Evolutionary conservation across 2,797 vertebrate species (phyloP), one percentile per base, ranked within the genome.

Genomic region (Anguilla megastoma): DNA sequence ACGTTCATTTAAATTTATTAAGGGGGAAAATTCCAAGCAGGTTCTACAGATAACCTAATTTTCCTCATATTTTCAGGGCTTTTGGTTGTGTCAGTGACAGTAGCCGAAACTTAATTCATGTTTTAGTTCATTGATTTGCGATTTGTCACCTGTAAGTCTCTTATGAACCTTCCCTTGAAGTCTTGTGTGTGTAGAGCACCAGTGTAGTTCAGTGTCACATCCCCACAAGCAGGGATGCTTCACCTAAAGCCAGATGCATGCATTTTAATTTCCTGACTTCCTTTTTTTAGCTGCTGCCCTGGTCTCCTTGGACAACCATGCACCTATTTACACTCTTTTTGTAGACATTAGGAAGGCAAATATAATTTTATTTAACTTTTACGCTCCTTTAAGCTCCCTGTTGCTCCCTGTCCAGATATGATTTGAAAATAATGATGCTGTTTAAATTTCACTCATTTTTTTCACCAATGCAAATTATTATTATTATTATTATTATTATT

Each of bases 391-490:
- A 27, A 30, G n/a, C 27, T 30, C 66, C 27, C 27, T 30, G 66
- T 30, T 9, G 14, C n/a, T 41, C 36, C 30, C 74, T 41, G 74
- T 36, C 33, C 4, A 41, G 14, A 9, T 18, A 76, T 36, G 71
- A 33, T 45, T 79, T 8, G 1, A 79, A 45, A 45, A 79, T 18
- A 21, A 4, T 79, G 33, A 79, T 79, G 36, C 21, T 18, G 41
- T 82, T 48, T 48, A 2, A 45, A 24, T 50, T 82, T 50, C 41
- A 48, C 24, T 50, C 5, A 5, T 93, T 92, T 88, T 90, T 90
- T 91, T 87, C 84, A 69, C 41, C 4, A 45, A 63, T 48, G 21
- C 60, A 2, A 54, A 0, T 1, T 66, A 60, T 0, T 3, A 45
- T 52, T 63, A 41, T 58, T 3, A 30, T 33, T 30, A 66, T 33